Evolutionary conservation across 2,888 invertebrate genomes (phyloP), one percentile per base, ranked within the genome.

Genomic region (Tineola bisselliella): DNA sequence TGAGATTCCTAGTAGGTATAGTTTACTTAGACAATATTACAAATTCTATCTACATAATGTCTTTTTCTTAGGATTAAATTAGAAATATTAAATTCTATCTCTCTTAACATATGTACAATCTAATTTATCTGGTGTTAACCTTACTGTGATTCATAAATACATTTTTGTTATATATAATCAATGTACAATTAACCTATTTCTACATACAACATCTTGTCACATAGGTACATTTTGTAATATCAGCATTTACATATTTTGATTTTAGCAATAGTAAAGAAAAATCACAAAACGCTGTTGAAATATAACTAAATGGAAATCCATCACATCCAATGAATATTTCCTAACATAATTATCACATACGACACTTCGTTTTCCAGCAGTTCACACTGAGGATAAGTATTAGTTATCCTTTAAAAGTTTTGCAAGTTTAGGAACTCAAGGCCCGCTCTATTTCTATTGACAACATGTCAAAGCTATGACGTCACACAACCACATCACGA

Each of bases 401-500:
- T n/a, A n/a, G n/a, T 44, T 15, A 38, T 44, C 44, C 59, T 44
- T 19, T 17, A 5, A 44, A 43, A 43, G 44, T 44, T 44, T 15
- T 44, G 15, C 59, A 71, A 73, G 70, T 76, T 86, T 87, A 88
- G 88, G 87, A 88, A 88, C 88, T 88, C 77, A 83, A 81, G 76
- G 82, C 79, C 78, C 88, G 86, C 82, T 87, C 84, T 77, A 43
- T 19, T 43, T 88, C 87, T 66, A 86, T 75, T 69, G 88, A 88
- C 75, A 89, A 81, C 81, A 87, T 84, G 72, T 88, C 89, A 70
- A 87, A 88, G 76, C 88, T 89, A 75, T 89, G 89, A 81, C 89
- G 90, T 90, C 91, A 91, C 88, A 91, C 91, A 65, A 90, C 88
- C 65, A 90, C 90, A 70, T 89, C 89, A 64, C 88, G 79, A 5